phyloP scores from a whole-genome alignment of 92 coral and sea anemone species.

The Porites rus region DNA sequence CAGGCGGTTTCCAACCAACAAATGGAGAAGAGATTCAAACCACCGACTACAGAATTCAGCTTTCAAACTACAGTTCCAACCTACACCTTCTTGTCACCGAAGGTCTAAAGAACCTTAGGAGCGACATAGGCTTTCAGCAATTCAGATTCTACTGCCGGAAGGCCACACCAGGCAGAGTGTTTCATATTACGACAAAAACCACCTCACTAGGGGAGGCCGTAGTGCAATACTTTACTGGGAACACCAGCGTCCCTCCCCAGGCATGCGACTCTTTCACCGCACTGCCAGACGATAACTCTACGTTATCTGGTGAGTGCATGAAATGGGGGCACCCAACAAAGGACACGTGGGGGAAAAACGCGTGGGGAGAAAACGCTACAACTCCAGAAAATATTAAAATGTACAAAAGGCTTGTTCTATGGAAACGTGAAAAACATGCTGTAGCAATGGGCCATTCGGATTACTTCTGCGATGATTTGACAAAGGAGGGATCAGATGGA shows the following conservation, averaged over 20 bases:
- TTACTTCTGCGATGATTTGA: conserved; percentile 13
- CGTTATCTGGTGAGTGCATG: conserved; percentile 1
- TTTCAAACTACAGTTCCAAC: background rate
- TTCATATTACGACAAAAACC: background rate
- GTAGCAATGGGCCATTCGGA: background rate
- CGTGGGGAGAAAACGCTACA: background rate
- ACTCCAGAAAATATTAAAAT: background rate
- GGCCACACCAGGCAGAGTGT: conserved; percentile 3
- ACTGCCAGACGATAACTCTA: conserved; percentile 21
- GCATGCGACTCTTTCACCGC: conserved; percentile 26
- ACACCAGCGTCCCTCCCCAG: conserved; percentile 19
- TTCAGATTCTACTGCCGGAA: conserved; percentile 12
- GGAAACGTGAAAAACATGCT: background rate
- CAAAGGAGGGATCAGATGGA: background rate
- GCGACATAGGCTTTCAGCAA: background rate
- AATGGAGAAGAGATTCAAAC: background rate
- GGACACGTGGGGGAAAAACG: background rate
- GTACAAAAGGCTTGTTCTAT: background rate
- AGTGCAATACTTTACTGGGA: background rate
- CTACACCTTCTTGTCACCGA: background rate
- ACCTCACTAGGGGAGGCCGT: conserved; percentile 12
- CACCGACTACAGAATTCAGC: background rate
- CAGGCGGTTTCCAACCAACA: background rate
- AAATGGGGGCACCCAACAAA: background rate
- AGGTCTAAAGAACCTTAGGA: background rate